Conservation (phyloP, 2,888 invertebrate genomes). For the Tetranychus truncatus region DNA sequence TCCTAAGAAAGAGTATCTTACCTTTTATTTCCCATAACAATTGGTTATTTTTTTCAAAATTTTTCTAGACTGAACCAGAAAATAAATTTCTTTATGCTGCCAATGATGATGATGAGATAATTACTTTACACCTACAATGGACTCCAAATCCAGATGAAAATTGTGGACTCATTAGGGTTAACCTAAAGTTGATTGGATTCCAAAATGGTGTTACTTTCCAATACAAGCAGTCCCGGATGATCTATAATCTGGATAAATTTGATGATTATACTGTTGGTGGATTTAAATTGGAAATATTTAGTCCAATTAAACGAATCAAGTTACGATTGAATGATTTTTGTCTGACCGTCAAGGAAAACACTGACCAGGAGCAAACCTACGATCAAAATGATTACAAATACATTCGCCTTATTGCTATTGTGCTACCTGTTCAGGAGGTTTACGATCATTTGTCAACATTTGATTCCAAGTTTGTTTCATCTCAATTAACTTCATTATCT, state of each 20-base stretch:
- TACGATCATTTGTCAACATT: not conserved
- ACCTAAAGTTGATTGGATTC: not conserved
- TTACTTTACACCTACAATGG: not conserved
- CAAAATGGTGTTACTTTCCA: not conserved
- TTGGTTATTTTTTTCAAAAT: not conserved
- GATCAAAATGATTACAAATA: not conserved
- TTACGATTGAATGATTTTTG: not conserved
- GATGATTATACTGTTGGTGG: not conserved
- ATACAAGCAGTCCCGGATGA: not conserved
- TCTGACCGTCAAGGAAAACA: not conserved
- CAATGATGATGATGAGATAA: not conserved
- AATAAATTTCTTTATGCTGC: not conserved
- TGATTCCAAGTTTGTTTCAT: not conserved
- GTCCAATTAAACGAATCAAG: not conserved
- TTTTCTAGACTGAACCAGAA: not conserved
- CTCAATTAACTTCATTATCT: not conserved
- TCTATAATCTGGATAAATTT: not conserved
- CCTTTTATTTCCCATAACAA: not conserved
- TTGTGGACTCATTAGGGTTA: not conserved
- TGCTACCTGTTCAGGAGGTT: not conserved
- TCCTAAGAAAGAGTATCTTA: too few species aligned
- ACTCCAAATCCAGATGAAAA: not conserved
- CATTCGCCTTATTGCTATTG: not conserved
- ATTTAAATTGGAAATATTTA: not conserved
- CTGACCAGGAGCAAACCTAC: not conserved